These are phyloP conservation scores for Metallyticus violacea DNA, from an alignment of 2,888 invertebrate species.

Conservation along the genomic window DNA sequence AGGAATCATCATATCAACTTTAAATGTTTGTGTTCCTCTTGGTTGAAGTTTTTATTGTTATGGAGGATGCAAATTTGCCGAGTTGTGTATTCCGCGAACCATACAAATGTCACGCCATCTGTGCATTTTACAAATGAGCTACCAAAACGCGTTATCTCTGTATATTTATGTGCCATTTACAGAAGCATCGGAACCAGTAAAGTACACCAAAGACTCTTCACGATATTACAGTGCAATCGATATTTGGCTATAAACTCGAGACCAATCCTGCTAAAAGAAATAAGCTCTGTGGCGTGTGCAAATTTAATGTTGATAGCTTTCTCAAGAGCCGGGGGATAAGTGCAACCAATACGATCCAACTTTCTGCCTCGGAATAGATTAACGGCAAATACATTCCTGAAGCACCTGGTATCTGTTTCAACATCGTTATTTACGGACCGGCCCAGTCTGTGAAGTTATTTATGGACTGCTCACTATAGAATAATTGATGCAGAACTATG, in stretches of 20 bases:
- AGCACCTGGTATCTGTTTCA: background rate
- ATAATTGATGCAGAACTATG: too few species aligned
- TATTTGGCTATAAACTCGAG: background rate
- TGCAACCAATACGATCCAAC: background rate
- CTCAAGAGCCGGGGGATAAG: background rate
- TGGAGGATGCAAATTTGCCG: too few species aligned
- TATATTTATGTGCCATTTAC: background rate
- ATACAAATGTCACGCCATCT: too few species aligned
- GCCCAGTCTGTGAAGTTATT: background rate
- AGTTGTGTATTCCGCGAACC: too few species aligned
- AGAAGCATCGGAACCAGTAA: background rate
- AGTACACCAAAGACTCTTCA: background rate
- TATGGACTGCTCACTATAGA: background rate
- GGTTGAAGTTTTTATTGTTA: too few species aligned
- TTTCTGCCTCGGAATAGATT: background rate
- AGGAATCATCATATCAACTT: too few species aligned
- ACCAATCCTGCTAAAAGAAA: background rate
- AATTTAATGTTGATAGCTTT: background rate
- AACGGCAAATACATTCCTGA: background rate
- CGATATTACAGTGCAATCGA: background rate
- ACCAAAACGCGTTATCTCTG: background rate
- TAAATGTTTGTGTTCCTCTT: too few species aligned
- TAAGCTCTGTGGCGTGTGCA: background rate
- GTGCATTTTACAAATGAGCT: background rate
- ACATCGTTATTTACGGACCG: background rate